Percentiles rank a stretch among this genome's conserved stretches.
Conservation (phyloP, 92 coral and sea anemone species). For the Hydrozoanthus gracilis region DNA sequence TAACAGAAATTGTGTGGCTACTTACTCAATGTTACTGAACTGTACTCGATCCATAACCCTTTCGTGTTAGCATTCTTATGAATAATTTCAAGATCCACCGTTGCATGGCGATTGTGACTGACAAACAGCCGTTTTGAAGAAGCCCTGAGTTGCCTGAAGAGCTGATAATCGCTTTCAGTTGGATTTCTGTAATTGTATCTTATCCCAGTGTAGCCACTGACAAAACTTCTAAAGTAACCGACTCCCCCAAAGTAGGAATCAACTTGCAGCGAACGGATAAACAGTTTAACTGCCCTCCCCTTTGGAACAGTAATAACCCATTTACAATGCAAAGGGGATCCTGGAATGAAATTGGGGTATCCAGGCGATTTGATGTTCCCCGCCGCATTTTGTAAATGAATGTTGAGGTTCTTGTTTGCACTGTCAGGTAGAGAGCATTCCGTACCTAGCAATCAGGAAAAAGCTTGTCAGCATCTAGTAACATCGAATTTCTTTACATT, state of each 20-base stretch:
- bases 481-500: not conserved
- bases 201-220: constrained; percentile 6
- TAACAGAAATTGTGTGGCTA: not conserved
- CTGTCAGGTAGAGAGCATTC: not conserved
- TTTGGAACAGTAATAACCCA: constrained; percentile 11
- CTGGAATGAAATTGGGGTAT: constrained; percentile 2
- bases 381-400: not conserved
- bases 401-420: constrained; percentile 20
- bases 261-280: not conserved
- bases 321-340: not conserved
- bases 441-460: not conserved
- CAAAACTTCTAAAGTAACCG: not conserved
- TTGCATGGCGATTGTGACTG: constrained; percentile 24
- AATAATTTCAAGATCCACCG: not conserved
- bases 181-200: not conserved
- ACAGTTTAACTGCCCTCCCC: constrained; percentile 17
- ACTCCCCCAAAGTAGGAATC: not conserved
- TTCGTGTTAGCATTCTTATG: constrained; percentile 1
- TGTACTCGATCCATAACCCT: constrained; percentile 44
- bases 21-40: constrained; percentile 22
- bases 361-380: constrained; percentile 43
- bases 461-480: not conserved
- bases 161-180: not conserved
- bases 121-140: not conserved
- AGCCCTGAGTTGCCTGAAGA: not conserved